Percentiles rank a stretch among this genome's conserved stretches.
Evolutionary conservation across 2,888 invertebrate species (phyloP).

Genomic region (Drosophila suboccidentalis): DNA sequence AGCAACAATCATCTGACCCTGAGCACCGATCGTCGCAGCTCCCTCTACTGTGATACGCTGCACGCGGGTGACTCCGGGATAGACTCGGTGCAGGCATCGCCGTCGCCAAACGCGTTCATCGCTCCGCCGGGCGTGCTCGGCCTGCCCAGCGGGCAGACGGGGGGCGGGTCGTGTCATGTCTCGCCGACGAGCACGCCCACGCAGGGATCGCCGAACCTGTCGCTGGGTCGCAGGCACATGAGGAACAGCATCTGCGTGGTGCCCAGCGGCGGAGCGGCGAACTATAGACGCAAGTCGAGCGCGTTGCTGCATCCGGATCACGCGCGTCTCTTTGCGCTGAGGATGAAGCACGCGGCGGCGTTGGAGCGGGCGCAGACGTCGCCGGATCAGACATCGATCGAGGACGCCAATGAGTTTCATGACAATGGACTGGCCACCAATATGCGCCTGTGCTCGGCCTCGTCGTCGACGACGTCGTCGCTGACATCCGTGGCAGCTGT

Average conservation of each 20-base stretch:
- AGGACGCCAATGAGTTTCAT: slow-evolving; percentile 86
- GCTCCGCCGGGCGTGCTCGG: slow-evolving; percentile 82
- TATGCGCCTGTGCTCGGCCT: slow-evolving; percentile 86
- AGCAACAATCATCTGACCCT: slow-evolving; percentile 70
- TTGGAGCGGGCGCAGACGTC: slow-evolving; percentile 83
- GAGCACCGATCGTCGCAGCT: slow-evolving; percentile 80
- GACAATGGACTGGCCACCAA: slow-evolving; percentile 84
- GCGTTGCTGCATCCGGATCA: slow-evolving; percentile 90
- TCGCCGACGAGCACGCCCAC: slow-evolving; percentile 85
- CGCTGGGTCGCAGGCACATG: slow-evolving; percentile 77
- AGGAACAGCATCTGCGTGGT: slow-evolving; percentile 78
- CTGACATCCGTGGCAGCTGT: slow-evolving; percentile 86
- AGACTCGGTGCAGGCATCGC: slow-evolving; percentile 90
- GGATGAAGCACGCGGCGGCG: slow-evolving; percentile 85
- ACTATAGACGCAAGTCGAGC: slow-evolving; percentile 87
- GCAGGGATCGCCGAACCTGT: slow-evolving; percentile 84
- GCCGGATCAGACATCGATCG: slow-evolving; percentile 85
- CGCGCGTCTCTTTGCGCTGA: slow-evolving; percentile 88
- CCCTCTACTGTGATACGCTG: slow-evolving; percentile 86
- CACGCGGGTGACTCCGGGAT: slow-evolving; percentile 90
- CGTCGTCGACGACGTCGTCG: slow-evolving; percentile 88
- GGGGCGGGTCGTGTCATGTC: slow-evolving; percentile 83
- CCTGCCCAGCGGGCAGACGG: slow-evolving; percentile 64
- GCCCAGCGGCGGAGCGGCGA: slow-evolving; percentile 56
- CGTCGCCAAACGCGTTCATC: slow-evolving; percentile 86